These are phyloP conservation scores for Tachina grossa DNA, from an alignment of 2,888 invertebrate genomes.

Conservation along the genomic window DNA sequence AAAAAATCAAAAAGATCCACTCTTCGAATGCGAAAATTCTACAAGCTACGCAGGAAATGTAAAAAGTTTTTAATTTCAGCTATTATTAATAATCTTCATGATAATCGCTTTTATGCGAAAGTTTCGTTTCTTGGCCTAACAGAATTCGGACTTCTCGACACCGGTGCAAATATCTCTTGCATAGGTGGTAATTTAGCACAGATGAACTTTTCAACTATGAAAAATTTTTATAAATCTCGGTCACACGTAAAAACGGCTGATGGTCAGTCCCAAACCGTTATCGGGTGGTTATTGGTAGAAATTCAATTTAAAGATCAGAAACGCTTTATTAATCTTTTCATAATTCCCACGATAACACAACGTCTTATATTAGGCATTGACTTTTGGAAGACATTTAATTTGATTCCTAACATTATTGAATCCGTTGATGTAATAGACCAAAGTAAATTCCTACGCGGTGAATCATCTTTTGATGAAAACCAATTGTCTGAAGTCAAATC, in stretches of 20 bases:
- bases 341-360: conserved; percentile 10
- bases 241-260: conserved; percentile 32
- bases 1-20: conserved; percentile 32
- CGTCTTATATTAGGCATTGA: conserved; percentile 29
- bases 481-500: not conserved
- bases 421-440: conserved; percentile 10
- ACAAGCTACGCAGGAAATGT: not conserved
- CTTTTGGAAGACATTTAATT: conserved; percentile 26
- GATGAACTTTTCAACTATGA: not conserved
- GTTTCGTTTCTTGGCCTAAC: conserved; percentile 11
- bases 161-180: not conserved
- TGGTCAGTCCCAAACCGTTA: not conserved
- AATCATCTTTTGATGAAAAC: not conserved
- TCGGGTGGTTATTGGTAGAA: too few relatives aligned
- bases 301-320: too few relatives aligned
- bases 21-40: conserved; percentile 23
- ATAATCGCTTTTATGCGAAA: conserved; percentile 46
- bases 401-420: conserved; percentile 10
- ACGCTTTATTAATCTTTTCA: too few relatives aligned
- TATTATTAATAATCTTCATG: conserved; percentile 9
- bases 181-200: conserved; percentile 22
- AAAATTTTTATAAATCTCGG: not conserved
- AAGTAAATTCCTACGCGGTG: not conserved
- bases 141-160: not conserved
- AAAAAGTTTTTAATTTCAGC: conserved; percentile 42